These are phyloP conservation scores for Crossocerus cetratus DNA, from an alignment of 2,888 invertebrate genomes.

Conservation along the genomic window DNA sequence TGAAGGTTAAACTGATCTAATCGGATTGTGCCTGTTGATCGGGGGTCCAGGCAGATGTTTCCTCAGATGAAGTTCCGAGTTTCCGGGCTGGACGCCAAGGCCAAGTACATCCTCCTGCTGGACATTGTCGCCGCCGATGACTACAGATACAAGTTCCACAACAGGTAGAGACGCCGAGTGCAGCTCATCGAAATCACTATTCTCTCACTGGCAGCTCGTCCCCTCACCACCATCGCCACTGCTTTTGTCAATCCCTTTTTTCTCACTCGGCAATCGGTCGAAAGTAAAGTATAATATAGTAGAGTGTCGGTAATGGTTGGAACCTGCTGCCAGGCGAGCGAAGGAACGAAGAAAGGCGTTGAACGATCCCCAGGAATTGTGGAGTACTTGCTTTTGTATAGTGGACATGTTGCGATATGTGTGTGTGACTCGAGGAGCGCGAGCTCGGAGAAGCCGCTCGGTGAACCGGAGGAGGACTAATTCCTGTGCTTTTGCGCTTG, in stretches of 20 bases:
- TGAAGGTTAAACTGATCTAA: conserved; percentile 43
- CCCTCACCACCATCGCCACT: conserved; percentile 2
- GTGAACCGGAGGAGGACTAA: conserved; percentile 54
- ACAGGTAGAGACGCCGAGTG: conserved; percentile 82
- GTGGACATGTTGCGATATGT: conserved; percentile 2
- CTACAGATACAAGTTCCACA: conserved; percentile 98
- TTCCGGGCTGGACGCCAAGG: conserved; percentile 98
- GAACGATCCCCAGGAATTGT: conserved; percentile 11
- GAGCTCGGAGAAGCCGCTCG: no score
- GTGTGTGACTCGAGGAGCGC: no score
- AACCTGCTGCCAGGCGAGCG: conserved; percentile 15
- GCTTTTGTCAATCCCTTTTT: conserved; percentile 2
- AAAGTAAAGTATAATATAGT: no score
- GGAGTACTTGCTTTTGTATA: no score
- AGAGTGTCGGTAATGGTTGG: conserved; percentile 20
- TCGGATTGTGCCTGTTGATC: conserved; percentile 68
- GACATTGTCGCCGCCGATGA: conserved; percentile 99
- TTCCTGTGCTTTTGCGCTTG: conserved; percentile 69
- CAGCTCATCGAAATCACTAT: conserved; percentile 32
- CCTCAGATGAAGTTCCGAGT: conserved; percentile 99
- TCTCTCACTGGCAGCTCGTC: conserved; percentile 26
- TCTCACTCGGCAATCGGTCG: conserved; percentile 12
- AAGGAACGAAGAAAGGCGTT: not conserved
- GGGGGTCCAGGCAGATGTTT: conserved; percentile 96
- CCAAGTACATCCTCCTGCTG: conserved; percentile 98